Evolutionary conservation across 2,113 vertebrate species (phyloP).

Genomic region (Apteryx mantelli): DNA sequence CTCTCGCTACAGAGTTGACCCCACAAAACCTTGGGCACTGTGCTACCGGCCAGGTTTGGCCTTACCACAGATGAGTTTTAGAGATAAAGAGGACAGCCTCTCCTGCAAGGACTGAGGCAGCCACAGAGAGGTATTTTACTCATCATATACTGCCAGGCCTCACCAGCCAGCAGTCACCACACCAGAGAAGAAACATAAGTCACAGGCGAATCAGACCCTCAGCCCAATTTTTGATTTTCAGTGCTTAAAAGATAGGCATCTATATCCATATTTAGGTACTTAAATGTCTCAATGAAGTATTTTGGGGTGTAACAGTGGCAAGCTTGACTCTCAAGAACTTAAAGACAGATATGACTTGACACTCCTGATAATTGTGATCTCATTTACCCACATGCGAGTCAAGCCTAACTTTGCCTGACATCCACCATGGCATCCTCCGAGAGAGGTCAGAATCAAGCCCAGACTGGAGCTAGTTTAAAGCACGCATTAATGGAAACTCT

Average conservation of each 20-base stretch:
- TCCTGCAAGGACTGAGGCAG: not conserved
- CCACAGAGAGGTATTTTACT: not conserved
- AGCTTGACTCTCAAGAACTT: not conserved
- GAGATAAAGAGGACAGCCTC: not conserved
- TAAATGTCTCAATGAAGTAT: not conserved
- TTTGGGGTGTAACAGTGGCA: not conserved
- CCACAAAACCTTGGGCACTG: not conserved
- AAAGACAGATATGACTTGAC: not conserved
- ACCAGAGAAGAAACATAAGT: not conserved
- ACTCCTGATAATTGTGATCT: not conserved
- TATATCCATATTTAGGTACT: not conserved
- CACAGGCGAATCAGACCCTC: not conserved
- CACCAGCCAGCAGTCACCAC: no score
- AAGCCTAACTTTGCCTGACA: not conserved
- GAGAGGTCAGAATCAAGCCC: not conserved
- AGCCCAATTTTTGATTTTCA: not conserved
- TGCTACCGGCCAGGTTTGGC: not conserved
- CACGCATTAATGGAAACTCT: not conserved
- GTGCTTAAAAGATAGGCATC: not conserved
- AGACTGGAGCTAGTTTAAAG: not conserved
- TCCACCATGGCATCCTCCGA: not conserved
- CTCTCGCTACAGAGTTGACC: accelerated
- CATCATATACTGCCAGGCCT: no score
- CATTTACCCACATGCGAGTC: accelerated
- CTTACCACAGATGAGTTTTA: not conserved